Evolutionary conservation across 30 jellyfish, hydroid and myxozoan species (phyloP).

Genomic region (Pseudorhiza aurosa): DNA sequence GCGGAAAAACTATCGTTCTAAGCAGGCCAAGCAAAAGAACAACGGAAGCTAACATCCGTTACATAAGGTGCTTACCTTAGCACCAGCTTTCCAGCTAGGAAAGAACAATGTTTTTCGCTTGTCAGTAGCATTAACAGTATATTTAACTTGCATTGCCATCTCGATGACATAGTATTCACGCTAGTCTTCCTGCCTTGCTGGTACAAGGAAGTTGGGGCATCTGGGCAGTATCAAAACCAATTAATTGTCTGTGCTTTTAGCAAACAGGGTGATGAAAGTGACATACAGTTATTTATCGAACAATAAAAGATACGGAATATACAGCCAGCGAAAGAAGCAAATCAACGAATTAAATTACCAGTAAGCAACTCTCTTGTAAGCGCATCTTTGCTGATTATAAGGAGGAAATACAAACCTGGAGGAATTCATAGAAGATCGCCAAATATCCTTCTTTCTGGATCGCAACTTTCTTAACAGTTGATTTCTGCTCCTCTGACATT

Average conservation of each 20-base stretch:
- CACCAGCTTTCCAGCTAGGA: constrained; percentile 28
- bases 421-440: constrained; percentile 78
- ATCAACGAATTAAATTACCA: neutral
- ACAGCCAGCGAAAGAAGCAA: neutral
- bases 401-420: constrained; percentile 69
- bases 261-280: neutral
- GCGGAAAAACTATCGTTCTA: no score
- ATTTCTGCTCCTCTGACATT: constrained; percentile 32
- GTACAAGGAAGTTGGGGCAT: constrained; percentile 2
- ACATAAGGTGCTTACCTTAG: no score
- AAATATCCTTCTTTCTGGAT: constrained; percentile 86
- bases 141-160: constrained; percentile 46
- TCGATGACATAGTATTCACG: neutral
- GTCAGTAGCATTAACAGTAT: constrained; percentile 1
- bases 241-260: neutral
- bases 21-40: neutral
- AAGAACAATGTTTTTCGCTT: constrained; percentile 30
- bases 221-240: constrained; percentile 5
- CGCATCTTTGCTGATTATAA: neutral
- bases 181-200: neutral
- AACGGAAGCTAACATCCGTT: no score
- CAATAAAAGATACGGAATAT: neutral
- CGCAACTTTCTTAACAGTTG: constrained; percentile 79
- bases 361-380: no score
- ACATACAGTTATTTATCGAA: no score